A percentile compares a stretch with the other conserved stretches of the same genome.
Conservation (phyloP, 2,888 invertebrate species). For the Tryphoninae sp. region DNA sequence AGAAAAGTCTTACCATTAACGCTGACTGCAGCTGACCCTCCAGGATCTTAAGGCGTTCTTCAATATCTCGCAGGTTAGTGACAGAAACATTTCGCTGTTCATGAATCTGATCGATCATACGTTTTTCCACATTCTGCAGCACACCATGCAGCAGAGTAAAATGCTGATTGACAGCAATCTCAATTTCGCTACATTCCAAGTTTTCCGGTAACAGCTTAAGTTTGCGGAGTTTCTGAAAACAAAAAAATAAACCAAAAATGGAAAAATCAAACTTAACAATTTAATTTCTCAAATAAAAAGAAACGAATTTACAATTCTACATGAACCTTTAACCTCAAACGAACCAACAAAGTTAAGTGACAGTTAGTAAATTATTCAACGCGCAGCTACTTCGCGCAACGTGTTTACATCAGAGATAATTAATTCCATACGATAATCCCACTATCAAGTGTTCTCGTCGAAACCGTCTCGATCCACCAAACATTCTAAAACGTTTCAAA, state of each 20-base stretch:
- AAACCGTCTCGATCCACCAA: too few species aligned
- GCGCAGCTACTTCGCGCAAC: too few species aligned
- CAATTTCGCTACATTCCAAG: conserved; percentile 67
- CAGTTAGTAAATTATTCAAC: too few species aligned
- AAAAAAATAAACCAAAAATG: conserved; percentile 45
- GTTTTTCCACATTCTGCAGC: conserved; percentile 83
- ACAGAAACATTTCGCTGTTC: conserved; percentile 52
- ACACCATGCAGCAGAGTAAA: conserved; percentile 83
- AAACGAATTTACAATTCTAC: too few species aligned
- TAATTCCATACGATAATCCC: too few species aligned
- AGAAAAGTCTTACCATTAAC: conserved; percentile 65
- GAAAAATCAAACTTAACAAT: not conserved
- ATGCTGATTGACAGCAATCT: conserved; percentile 82
- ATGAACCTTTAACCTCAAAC: too few species aligned
- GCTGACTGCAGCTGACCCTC: conserved; percentile 66
- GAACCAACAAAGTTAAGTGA: too few species aligned
- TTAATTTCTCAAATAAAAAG: not conserved
- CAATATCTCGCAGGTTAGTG: conserved; percentile 66
- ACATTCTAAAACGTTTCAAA: too few species aligned
- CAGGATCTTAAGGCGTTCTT: conserved; percentile 58
- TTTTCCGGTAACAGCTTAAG: conserved; percentile 46
- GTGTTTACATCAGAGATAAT: too few species aligned
- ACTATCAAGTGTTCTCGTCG: too few species aligned
- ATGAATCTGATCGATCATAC: conserved; percentile 79
- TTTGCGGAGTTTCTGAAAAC: conserved; percentile 69